Base-by-base conservation (phyloP, 92 coral and sea anemone species). In the Parazoanthus atlanticus region DNA sequence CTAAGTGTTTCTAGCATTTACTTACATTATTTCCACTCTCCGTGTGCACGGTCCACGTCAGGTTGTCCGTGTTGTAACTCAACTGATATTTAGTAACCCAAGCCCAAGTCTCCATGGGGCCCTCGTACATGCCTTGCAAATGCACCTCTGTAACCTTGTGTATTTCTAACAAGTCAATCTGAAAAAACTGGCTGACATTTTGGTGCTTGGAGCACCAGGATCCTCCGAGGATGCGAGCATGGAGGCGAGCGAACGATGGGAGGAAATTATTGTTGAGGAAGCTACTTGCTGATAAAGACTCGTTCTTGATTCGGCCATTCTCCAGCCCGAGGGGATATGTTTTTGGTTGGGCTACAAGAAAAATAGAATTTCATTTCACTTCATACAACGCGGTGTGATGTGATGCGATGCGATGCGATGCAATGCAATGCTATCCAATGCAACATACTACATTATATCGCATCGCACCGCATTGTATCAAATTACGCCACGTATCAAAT, bases 101-200 rank as follows among this genome's bases (percentile, higher is more conserved):
- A 70, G 86, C 74, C 86, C 86, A 82, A 3, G 10, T 61, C 9
- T 64, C 56, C 86, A 10, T 13, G 86, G 86, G 23, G 25, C 86
- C 86, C 52, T 82, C 54, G 52, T 82, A 82, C 52, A 54, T 64
- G 86, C 86, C 86, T 43, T 82, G 86, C 31, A 82, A 67, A 6
- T 82, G 86, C 74, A 82, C 86, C 86, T 82, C 76, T 6, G 74
- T 65, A 34, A 82, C 56, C 58, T 61, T 82, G 54, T 82, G 86
- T 28, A 41, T 10, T 13, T 82, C 74, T n/a, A 82, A 5, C 74
- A 82, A 66, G 76, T 82, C 86, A 6, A 82, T 11, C 75, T 82
- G 86, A 29, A 82, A 82, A 16, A 64, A 82, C 76, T 82, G 86
- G 75, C 86, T 82, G 52, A 23, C 28, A 41, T 82, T 82, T 34